Percentiles rank a stretch among this genome's conserved stretches.
These are phyloP conservation scores for Cotesia chilonis DNA, from an alignment of 1,140 invertebrate species.

Conservation along the genomic window DNA sequence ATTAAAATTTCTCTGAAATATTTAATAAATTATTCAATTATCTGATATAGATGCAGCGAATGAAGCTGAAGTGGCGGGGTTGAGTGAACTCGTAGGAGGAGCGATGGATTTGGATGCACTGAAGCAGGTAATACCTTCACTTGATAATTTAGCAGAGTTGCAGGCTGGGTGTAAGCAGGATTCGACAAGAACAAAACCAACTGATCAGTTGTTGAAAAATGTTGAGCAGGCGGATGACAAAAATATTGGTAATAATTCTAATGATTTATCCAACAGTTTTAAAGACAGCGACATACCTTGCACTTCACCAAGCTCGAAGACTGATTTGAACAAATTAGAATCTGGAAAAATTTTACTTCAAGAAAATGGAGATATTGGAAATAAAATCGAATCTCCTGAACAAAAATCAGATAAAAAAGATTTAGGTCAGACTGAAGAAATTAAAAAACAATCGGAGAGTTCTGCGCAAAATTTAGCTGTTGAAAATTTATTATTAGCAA, in stretches of 20 bases:
- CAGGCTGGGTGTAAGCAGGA: constrained; percentile 60
- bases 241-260: constrained; percentile 45
- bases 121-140: constrained; percentile 62
- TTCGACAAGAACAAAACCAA: constrained; percentile 52
- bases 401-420: constrained; percentile 7
- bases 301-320: neutral
- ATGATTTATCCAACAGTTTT: constrained; percentile 46
- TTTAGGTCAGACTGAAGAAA: neutral
- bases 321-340: neutral
- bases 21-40: constrained; percentile 1
- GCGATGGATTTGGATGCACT: constrained; percentile 54
- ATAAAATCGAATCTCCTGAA: neutral
- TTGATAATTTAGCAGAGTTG: constrained; percentile 57
- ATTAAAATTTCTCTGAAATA: neutral
- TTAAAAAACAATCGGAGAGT: neutral
- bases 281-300: constrained; percentile 8
- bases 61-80: constrained; percentile 45
- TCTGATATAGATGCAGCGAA: constrained; percentile 47
- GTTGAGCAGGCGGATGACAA: neutral
- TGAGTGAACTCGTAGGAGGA: constrained; percentile 46
- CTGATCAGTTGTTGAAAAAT: constrained; percentile 39
- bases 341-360: constrained; percentile 15
- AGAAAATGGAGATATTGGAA: neutral
- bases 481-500: constrained; percentile 54
- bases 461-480: constrained; percentile 41